Percentiles rank a stretch among this genome's conserved stretches.
phyloP scores from a whole-genome alignment of 2,888 invertebrate species.

The Caenorhabditis sp. region DNA sequence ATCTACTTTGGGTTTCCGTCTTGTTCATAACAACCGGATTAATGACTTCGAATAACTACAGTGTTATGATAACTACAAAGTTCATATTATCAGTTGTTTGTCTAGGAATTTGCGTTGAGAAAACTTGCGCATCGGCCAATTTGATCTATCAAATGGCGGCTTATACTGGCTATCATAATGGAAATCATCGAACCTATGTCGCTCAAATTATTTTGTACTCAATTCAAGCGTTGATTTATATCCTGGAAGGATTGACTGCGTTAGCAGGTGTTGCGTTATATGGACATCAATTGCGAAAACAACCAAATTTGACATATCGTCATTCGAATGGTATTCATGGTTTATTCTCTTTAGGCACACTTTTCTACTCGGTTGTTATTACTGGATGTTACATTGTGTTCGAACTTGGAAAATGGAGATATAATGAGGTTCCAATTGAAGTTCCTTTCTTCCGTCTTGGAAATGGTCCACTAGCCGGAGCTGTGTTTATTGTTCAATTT shows the following conservation, averaged over 20 bases:
- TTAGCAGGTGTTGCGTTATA: conserved; percentile 54
- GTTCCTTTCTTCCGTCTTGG: conserved; percentile 67
- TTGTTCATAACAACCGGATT: conserved; percentile 63
- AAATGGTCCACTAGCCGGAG: conserved; percentile 67
- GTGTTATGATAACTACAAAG: conserved; percentile 54
- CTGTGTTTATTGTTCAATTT: conserved; percentile 67
- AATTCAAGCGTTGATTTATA: conserved; percentile 55
- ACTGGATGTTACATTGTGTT: conserved; percentile 68
- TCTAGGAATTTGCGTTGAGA: conserved; percentile 62
- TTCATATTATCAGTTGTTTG: conserved; percentile 62
- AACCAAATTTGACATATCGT: conserved; percentile 46
- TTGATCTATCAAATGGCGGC: conserved; percentile 67
- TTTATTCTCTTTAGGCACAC: conserved; percentile 63
- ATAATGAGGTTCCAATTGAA: conserved; percentile 63
- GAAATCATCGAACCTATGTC: conserved; percentile 48
- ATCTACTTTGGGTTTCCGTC: conserved; percentile 66
- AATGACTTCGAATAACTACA: conserved; percentile 59
- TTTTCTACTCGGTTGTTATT: conserved; percentile 67
- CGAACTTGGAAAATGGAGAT: conserved; percentile 70
- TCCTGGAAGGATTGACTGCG: conserved; percentile 55
- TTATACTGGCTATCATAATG: conserved; percentile 53
- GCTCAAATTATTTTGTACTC: conserved; percentile 66
- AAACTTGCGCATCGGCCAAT: conserved; percentile 63
- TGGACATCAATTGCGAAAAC: conserved; percentile 51
- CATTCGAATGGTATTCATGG: conserved; percentile 53